Percentiles rank a stretch among this genome's conserved stretches.
phyloP scores from a whole-genome alignment of 2,888 invertebrate genomes.

The Chirona hameri region DNA sequence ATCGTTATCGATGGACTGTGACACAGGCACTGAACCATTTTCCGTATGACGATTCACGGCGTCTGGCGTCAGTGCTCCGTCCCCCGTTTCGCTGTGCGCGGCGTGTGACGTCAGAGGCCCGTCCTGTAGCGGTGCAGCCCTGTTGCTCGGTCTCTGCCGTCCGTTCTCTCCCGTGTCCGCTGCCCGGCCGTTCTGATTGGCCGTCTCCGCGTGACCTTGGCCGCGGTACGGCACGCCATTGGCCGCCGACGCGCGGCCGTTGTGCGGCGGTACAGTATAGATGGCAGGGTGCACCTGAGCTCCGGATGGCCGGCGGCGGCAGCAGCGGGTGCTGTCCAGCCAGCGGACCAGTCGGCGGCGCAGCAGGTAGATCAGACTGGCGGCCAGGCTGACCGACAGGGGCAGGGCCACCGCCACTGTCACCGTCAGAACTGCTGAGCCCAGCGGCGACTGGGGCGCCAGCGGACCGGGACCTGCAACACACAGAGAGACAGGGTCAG shows the following conservation, averaged over 20 bases:
- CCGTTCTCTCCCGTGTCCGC: background rate
- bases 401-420: background rate
- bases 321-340: background rate
- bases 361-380: background rate
- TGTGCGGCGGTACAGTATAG: background rate
- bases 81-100: too few relatives aligned
- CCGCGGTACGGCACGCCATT: background rate
- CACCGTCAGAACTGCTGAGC: background rate
- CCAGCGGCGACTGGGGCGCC: background rate
- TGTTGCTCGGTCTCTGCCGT: background rate
- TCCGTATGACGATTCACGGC: too few relatives aligned
- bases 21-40: too few relatives aligned
- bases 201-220: background rate
- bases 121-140: too few relatives aligned
- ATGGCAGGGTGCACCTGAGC: background rate
- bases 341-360: background rate
- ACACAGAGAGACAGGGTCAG: background rate
- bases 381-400: background rate
- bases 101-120: too few relatives aligned
- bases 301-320: background rate
- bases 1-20: background rate
- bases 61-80: too few relatives aligned
- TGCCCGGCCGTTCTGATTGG: background rate
- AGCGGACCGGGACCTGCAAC: background rate
- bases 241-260: background rate